phyloP scores from a whole-genome alignment of 37 sponge, comb jelly and placozoan genomes.

The Eunapius fragilis region DNA sequence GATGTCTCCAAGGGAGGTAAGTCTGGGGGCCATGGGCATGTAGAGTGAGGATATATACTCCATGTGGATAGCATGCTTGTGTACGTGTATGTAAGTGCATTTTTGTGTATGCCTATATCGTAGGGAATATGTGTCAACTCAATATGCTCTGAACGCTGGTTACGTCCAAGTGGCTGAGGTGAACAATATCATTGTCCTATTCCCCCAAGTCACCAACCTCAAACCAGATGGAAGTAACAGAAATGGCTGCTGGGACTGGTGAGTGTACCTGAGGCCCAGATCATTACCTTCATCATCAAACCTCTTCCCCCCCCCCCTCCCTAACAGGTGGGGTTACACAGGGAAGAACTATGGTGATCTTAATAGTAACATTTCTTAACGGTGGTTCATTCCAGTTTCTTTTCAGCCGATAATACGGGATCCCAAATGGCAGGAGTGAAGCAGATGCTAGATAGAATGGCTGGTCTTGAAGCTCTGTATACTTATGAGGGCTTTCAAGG shows the following conservation, averaged over 20 bases:
- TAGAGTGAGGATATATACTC: neutral
- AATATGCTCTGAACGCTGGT: conserved; percentile 66
- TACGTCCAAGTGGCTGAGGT: conserved; percentile 71
- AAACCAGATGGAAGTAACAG: conserved; percentile 45
- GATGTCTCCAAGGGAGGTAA: conserved; percentile 82
- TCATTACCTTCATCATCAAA: neutral
- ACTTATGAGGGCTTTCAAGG: neutral
- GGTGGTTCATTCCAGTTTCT: neutral
- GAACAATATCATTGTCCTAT: conserved; percentile 78
- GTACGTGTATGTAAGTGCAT: neutral
- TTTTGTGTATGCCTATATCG: neutral
- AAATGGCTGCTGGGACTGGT: conserved; percentile 90
- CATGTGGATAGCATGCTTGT: neutral
- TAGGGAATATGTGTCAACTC: conserved; percentile 44
- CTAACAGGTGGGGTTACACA: conserved; percentile 79
- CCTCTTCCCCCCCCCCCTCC: neutral
- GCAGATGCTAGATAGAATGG: conserved; percentile 63
- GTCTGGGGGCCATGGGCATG: too few relatives aligned
- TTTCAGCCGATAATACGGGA: conserved; percentile 67
- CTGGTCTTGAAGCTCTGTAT: conserved; percentile 1
- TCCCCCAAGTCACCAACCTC: conserved; percentile 63
- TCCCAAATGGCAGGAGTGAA: conserved; percentile 76
- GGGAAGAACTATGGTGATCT: conserved; percentile 53
- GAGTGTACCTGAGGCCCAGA: neutral
- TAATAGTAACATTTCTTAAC: neutral